These are phyloP conservation scores for Syrista parreyssii DNA, from an alignment of 2,888 invertebrate species.

Conservation along the genomic window DNA sequence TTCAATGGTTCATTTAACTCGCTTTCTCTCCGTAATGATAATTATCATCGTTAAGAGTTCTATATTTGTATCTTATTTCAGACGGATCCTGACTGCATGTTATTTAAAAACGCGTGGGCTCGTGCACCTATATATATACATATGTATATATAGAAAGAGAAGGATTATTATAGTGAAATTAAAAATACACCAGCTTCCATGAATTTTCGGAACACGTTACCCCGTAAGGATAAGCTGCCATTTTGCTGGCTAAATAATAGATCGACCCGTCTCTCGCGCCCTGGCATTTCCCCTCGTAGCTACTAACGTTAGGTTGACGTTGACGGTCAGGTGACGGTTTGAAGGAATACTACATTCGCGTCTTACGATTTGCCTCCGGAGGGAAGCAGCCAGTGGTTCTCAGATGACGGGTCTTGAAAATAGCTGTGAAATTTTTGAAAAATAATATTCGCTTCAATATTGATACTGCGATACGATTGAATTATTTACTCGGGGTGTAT, in stretches of 20 bases:
- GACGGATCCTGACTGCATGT: neutral
- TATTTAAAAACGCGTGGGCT: neutral
- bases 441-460: neutral
- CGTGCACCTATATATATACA: no score
- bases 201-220: conserved; percentile 27
- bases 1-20: neutral
- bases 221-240: conserved; percentile 28
- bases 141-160: no score
- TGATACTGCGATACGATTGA: neutral
- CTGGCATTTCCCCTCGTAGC: neutral
- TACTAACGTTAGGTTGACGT: conserved; percentile 6
- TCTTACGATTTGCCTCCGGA: neutral
- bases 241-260: conserved; percentile 34
- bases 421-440: neutral
- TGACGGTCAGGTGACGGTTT: conserved; percentile 8
- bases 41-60: neutral
- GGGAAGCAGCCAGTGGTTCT: neutral
- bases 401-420: neutral
- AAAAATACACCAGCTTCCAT: conserved; percentile 31
- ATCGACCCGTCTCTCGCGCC: conserved; percentile 7
- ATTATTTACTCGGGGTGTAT: neutral
- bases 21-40: neutral
- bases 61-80: neutral
- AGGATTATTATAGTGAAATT: conserved; percentile 17
- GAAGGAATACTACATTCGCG: conserved; percentile 1